Evolutionary conservation across 2,113 vertebrate genomes (phyloP).

Genomic region (Arvicanthis niloticus): DNA sequence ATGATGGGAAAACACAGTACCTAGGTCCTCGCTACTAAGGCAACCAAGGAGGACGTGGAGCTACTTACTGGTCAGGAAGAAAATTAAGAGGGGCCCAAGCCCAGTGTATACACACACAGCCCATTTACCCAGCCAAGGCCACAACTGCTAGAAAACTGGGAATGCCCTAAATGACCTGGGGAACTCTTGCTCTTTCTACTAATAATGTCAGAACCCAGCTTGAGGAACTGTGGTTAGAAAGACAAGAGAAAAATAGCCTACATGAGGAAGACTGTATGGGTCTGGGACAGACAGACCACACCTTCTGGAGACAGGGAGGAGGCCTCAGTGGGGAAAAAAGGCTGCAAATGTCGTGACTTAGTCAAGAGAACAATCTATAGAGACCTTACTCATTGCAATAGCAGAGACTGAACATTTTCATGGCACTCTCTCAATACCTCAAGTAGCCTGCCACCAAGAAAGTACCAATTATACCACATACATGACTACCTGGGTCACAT

Average conservation of each 20-base stretch:
- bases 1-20: neutral
- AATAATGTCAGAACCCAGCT: too few relatives aligned
- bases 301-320: neutral
- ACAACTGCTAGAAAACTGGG: too few relatives aligned
- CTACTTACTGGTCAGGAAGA: neutral
- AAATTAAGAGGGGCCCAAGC: accelerated
- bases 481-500: accelerated
- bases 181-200: too few relatives aligned
- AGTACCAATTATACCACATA: too few relatives aligned
- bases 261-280: accelerated
- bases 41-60: neutral
- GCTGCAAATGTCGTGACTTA: accelerated
- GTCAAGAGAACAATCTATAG: neutral
- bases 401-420: accelerated
- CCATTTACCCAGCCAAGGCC: too few relatives aligned
- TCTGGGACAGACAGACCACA: accelerated
- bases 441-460: too few relatives aligned
- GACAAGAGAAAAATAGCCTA: neutral
- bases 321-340: neutral
- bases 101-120: accelerated
- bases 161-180: neutral
- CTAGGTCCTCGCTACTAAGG: neutral
- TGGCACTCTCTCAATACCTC: neutral
- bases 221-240: too few relatives aligned
- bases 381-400: too few relatives aligned